Base-by-base conservation (phyloP, 2,888 invertebrate genomes). In the Amphipoea oculea region DNA sequence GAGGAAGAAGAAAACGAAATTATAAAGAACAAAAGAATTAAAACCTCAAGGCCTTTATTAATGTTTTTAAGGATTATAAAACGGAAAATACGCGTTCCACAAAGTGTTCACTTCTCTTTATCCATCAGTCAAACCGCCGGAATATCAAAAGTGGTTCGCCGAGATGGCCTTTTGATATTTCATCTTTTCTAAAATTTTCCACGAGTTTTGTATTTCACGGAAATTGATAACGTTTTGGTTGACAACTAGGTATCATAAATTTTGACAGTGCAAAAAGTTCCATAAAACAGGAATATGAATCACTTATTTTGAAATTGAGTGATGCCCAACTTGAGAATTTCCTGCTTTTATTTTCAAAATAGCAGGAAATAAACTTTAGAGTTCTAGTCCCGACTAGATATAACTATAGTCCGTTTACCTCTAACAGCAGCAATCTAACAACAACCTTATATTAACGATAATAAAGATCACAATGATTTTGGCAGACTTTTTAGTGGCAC, bases 21-120 rank as follows among this genome's bases (percentile, higher is more conserved):
- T n/a, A 71, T 9, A 40, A 51, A 42, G 70, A 71, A 12, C 11
- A 68, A 20, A 63, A 23, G 2, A 65, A 65, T 36, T 23, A 42
- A 29, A 4, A 23, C 5, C 9, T 48, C 5, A 12, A n/a, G 17
- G 5, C 4, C 12, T 73, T 23, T 12, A 73, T 14, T 2, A 45
- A 60, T 51, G n/a, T 36, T 23, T 20, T 14, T n/a, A 63, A n/a
- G 23, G 9, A 60, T 4, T 40, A 63, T 40, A 63, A 71, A 40
- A 63, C n/a, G 7, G 0, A 51, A 73, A 73, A 68, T 45, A 65
- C 40, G 17, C 40, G 2, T 20, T 65, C 20, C 48, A 60, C 36
- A 40, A 76, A 78, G 65, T 29, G 4, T 36, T 12, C 3, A 36
- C 23, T 67, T 68, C 11, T 60, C 68, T 66, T 48, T 60, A 78